phyloP scores from a whole-genome alignment of 2,113 vertebrate species.

The Poecile atricapillus region DNA sequence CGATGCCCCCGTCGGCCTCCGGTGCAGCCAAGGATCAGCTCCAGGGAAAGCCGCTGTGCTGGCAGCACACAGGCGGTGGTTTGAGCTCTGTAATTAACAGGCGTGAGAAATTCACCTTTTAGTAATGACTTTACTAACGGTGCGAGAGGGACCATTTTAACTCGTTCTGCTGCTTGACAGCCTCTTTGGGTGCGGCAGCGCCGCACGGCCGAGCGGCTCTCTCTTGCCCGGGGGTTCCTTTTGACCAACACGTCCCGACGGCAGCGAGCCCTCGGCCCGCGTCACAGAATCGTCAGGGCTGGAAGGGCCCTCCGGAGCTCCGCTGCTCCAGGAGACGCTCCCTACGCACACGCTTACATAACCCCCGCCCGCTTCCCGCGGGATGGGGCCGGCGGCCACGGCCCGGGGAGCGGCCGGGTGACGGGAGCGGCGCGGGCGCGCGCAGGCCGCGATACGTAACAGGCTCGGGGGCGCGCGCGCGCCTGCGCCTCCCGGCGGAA shows the following conservation, averaged over 20 bases:
- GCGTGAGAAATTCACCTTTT: not conserved
- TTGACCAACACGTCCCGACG: rapidly evolving
- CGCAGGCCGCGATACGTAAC: not conserved
- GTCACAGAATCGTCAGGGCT: rapidly evolving
- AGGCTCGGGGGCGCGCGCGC: not conserved
- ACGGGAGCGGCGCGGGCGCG: not conserved
- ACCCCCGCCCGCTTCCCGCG: not conserved
- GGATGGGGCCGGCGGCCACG: rapidly evolving
- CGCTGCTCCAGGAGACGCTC: rapidly evolving
- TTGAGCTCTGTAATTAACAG: not conserved
- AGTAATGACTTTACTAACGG: not conserved
- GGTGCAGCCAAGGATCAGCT: rapidly evolving
- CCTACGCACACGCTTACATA: not conserved
- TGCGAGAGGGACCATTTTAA: not conserved
- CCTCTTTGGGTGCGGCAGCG: not conserved
- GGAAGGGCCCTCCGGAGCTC: rapidly evolving
- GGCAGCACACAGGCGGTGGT: rapidly evolving
- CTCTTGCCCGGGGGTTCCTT: not conserved
- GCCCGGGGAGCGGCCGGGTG: rapidly evolving
- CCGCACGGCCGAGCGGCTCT: too few species aligned
- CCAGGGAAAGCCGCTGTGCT: rapidly evolving
- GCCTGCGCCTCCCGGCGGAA: not conserved
- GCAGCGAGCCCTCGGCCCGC: not conserved
- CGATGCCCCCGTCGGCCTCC: rapidly evolving
- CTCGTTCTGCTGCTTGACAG: not conserved